A percentile compares a stretch with the other conserved stretches of the same genome.
Conservation (phyloP, 2,797 vertebrate genomes). For the Esox masquinongy region DNA sequence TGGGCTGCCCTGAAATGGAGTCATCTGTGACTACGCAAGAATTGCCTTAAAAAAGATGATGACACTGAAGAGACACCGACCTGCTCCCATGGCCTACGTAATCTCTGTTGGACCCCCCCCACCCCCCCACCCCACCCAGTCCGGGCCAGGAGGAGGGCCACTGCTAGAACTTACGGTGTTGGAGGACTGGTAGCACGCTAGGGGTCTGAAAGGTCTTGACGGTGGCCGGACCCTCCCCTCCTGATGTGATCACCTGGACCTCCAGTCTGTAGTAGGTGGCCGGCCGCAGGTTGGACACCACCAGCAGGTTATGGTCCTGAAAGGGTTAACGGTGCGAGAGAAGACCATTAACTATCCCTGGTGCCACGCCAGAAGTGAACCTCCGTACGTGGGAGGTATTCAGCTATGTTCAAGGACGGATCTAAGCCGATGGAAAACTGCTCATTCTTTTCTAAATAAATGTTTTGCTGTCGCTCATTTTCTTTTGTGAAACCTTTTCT, state of each 20-base stretch:
- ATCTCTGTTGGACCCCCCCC: not conserved
- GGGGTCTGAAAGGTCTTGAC: constrained; percentile 90
- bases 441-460: not conserved
- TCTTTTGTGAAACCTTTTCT: not conserved
- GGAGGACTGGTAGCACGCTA: constrained; percentile 66
- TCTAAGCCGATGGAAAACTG: not conserved
- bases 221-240: constrained; percentile 87
- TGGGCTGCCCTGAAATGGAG: not conserved
- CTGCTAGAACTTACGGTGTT: constrained; percentile 79
- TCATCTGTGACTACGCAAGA: not conserved
- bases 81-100: not conserved
- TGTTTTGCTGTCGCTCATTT: not conserved
- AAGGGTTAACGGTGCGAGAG: constrained; percentile 19
- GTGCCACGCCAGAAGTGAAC: not conserved
- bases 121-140: no score
- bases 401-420: not conserved
- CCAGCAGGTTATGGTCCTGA: constrained; percentile 85
- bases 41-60: no score
- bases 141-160: not conserved
- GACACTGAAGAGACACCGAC: no score
- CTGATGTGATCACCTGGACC: constrained; percentile 87
- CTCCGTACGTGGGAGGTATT: not conserved
- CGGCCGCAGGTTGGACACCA: constrained; percentile 85
- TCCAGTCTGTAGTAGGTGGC: constrained; percentile 90
- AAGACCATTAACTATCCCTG: not conserved